These are phyloP conservation scores for Pogonophryne albipinna DNA, from an alignment of 2,797 vertebrate species.

Conservation along the genomic window DNA sequence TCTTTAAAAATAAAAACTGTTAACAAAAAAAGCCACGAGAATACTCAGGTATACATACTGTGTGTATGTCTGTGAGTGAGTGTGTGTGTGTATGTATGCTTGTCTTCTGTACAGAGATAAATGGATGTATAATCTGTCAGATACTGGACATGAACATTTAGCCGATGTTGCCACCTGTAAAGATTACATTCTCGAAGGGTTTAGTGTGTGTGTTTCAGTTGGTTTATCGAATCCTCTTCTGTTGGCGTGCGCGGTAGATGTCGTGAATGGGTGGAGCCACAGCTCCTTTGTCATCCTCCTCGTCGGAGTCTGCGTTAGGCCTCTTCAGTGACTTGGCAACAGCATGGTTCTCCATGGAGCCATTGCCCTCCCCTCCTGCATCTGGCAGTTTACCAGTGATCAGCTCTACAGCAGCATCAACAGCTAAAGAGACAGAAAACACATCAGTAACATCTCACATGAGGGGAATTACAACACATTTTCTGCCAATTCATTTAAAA, in stretches of 20 bases:
- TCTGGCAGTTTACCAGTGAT: constrained; percentile 94
- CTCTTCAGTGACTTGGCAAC: constrained; percentile 94
- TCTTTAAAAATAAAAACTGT: constrained; percentile 89
- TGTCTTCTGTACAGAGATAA: constrained; percentile 61
- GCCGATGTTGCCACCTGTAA: constrained; percentile 44
- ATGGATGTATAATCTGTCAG: constrained; percentile 52
- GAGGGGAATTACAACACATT: not conserved
- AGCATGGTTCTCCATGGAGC: constrained; percentile 93
- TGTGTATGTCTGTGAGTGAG: constrained; percentile 38
- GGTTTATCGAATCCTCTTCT: constrained; percentile 96
- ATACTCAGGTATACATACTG: constrained; percentile 60
- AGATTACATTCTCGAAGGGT: constrained; percentile 72
- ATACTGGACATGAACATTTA: constrained; percentile 49
- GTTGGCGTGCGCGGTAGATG: constrained; percentile 97
- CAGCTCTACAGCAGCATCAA: constrained; percentile 94
- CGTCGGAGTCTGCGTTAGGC: constrained; percentile 96
- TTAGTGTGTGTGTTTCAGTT: constrained; percentile 18
- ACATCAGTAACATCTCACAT: not conserved
- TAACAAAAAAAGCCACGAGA: constrained; percentile 68
- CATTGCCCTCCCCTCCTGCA: constrained; percentile 91
- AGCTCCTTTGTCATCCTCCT: constrained; percentile 97
- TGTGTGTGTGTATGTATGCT: constrained; percentile 37
- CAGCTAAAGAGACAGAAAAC: constrained; percentile 79
- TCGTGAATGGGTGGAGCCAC: constrained; percentile 97
- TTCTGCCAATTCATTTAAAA: not conserved